A percentile compares a stretch with the other conserved stretches of the same genome.
Conservation (phyloP, 64 coral and sea anemone genomes). For the Pocillopora verrucosa region DNA sequence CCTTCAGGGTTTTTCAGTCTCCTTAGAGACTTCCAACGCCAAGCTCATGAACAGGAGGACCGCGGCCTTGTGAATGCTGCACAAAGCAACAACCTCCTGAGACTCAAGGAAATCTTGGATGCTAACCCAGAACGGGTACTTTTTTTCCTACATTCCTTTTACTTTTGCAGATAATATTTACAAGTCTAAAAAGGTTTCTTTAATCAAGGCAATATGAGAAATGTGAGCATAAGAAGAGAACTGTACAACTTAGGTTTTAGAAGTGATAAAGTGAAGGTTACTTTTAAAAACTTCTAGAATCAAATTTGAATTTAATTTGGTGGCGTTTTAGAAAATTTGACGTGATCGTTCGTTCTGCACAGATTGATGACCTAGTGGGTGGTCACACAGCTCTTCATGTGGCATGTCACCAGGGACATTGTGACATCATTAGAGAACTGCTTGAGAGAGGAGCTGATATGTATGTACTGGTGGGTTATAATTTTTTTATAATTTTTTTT, state of each 20-base stretch:
- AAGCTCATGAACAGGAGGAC: background rate
- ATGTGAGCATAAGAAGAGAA: too few relatives aligned
- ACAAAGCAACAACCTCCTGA: conserved; percentile 24
- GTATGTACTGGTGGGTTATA: background rate
- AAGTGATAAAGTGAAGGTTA: too few relatives aligned
- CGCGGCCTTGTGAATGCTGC: background rate
- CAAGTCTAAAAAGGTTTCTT: too few relatives aligned
- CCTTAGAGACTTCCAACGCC: background rate
- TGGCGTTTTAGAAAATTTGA: background rate
- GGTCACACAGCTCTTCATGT: conserved; percentile 41
- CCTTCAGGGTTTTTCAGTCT: background rate
- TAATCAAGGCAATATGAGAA: too few relatives aligned
- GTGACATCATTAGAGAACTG: conserved; percentile 46
- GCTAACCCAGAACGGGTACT: conserved; percentile 38
- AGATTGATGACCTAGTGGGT: background rate
- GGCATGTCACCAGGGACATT: conserved; percentile 39
- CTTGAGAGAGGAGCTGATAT: background rate
- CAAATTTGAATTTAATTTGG: too few relatives aligned
- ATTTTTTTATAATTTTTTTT: too few relatives aligned
- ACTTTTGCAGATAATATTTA: too few relatives aligned
- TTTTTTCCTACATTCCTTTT: too few relatives aligned
- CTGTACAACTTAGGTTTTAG: too few relatives aligned
- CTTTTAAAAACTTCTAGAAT: too few relatives aligned
- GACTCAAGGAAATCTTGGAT: conserved; percentile 40
- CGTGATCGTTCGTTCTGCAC: too few relatives aligned